Evolutionary conservation across 2,113 vertebrate genomes (phyloP), one percentile per base, ranked within the genome.

Genomic region (Myrmecobius fasciatus): DNA sequence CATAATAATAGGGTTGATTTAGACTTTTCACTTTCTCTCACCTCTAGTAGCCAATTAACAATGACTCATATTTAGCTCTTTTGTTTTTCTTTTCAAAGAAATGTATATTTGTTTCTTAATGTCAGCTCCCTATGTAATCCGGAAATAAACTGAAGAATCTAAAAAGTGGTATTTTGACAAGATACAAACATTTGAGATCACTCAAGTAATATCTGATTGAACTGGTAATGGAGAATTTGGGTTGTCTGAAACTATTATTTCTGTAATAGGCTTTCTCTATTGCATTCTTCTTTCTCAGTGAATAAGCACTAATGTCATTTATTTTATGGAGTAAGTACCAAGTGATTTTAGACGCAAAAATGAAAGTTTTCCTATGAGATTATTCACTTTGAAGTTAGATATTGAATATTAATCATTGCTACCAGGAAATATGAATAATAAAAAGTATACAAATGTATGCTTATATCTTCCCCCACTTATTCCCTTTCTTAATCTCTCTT

Each of bases 101-200:
- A 89, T 2, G 1, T 0, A n/a, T 20, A 11, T n/a, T 51, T 94
- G 24, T 52, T 89, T 54, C 48, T 52, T 91, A 1, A 8, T 17
- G 36, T 36, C 92, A 26, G 53, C 9, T 89, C 60, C 52, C 25
- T 17, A 4, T 6, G 54, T 90, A 92, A 94, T 67, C 88, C 89
- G 90, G 8, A 91, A 94, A 94, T 0, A 0, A 95, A 48, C 83
- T n/a, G 25, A 0, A 54, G 46, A 92, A n/a, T 2, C 93, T 90
- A 47, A 83, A 94, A 92, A 56, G 12, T 2, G 75, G 3, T 47
- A 14, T 1, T 51, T 60, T 92, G 25, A 36, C 47, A 93, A 93
- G 11, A 24, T 24, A 8, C 49, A 0, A 0, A 0, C 28, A 0
- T 3, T 24, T 60, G 28, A 12, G 7, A 53, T n/a, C 20, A 25